These are phyloP conservation scores for Drosophila kikkawai DNA, from an alignment of 1,140 invertebrate genomes.

Conservation along the genomic window DNA sequence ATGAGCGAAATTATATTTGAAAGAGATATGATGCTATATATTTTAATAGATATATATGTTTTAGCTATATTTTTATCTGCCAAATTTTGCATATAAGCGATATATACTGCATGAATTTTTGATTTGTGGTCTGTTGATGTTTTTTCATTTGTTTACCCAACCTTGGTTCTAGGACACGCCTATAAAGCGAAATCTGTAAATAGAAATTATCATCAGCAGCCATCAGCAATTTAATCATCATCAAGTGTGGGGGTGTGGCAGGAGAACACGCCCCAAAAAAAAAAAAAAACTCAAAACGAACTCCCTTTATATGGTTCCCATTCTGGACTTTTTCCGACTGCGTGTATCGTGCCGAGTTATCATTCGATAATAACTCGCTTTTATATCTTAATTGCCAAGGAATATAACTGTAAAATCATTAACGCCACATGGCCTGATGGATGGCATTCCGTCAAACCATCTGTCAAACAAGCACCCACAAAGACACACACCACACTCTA, in stretches of 20 bases:
- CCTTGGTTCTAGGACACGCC: conserved; percentile 68
- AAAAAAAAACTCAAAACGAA: conserved; percentile 12
- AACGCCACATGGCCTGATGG: conserved; percentile 25
- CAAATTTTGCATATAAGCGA: conserved; percentile 6
- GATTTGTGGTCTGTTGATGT: conserved; percentile 45
- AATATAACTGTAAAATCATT: conserved; percentile 26
- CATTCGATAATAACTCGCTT: conserved; percentile 41
- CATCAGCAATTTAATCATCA: conserved; percentile 60
- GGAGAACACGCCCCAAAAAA: conserved; percentile 27
- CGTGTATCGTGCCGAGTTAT: conserved; percentile 50
- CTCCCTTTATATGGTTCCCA: conserved; percentile 40
- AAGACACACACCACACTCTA: not conserved
- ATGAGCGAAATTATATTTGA: not conserved
- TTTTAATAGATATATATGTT: not conserved
- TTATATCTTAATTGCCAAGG: conserved; percentile 67
- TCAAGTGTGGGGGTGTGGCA: conserved; percentile 59
- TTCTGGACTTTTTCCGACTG: conserved; percentile 8
- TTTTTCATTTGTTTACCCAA: conserved; percentile 56
- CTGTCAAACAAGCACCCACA: not conserved
- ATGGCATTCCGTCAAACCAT: conserved; percentile 11
- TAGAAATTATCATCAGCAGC: conserved; percentile 76
- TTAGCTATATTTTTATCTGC: not conserved
- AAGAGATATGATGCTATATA: not conserved
- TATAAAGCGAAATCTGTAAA: conserved; percentile 77
- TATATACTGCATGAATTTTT: conserved; percentile 42